These are phyloP conservation scores for Fringilla coelebs DNA, from an alignment of 2,797 vertebrate species.

Conservation along the genomic window DNA sequence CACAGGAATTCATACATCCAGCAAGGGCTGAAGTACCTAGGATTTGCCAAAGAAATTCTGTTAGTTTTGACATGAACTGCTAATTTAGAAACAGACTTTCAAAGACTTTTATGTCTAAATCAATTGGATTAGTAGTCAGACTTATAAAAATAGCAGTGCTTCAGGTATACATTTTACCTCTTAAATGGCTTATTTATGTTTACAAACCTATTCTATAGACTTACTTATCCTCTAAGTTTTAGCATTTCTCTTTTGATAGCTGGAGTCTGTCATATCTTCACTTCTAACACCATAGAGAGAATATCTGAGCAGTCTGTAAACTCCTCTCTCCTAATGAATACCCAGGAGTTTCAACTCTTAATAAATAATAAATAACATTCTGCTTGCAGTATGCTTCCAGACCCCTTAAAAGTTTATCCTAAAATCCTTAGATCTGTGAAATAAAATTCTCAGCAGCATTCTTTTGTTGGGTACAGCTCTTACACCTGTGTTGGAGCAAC, in stretches of 20 bases:
- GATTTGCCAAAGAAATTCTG: background rate
- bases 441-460: background rate
- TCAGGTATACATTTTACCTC: background rate
- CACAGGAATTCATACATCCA: background rate
- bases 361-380: slow-evolving; percentile 58
- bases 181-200: background rate
- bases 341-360: slow-evolving; percentile 15
- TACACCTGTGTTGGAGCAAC: background rate
- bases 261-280: background rate
- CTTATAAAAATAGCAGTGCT: background rate
- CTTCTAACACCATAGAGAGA: slow-evolving; percentile 5
- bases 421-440: background rate
- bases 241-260: slow-evolving; percentile 10
- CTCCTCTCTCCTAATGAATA: slow-evolving; percentile 35
- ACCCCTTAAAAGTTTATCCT: slow-evolving; percentile 14
- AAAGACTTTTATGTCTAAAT: background rate
- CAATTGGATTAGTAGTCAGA: background rate
- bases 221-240: background rate
- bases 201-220: slow-evolving; percentile 9
- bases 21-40: background rate
- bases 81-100: background rate
- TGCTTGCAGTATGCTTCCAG: background rate
- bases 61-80: background rate
- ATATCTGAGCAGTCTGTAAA: slow-evolving; percentile 32
- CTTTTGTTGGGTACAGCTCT: background rate